These are phyloP conservation scores for Ctenoplectra terminalis DNA, from an alignment of 1,140 invertebrate species.

Conservation along the genomic window DNA sequence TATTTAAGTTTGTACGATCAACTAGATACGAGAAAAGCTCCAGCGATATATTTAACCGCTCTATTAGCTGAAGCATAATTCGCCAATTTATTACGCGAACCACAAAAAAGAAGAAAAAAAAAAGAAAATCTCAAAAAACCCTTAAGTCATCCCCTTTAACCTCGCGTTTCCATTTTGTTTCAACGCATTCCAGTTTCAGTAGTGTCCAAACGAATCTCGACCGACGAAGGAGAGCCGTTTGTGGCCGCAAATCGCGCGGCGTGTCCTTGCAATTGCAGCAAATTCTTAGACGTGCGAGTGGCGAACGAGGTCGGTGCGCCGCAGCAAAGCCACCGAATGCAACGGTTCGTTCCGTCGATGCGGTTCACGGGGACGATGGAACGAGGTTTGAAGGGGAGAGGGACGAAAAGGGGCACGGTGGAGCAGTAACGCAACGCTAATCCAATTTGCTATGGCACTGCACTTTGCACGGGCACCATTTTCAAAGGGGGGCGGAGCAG, in stretches of 20 bases:
- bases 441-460: conserved; percentile 60
- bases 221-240: too few species aligned
- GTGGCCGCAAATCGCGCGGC: conserved; percentile 8
- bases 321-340: conserved; percentile 41
- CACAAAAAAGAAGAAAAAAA: too few species aligned
- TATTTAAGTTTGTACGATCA: neutral
- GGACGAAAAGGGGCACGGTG: neutral
- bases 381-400: conserved; percentile 2
- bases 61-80: too few species aligned
- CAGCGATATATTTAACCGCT: neutral
- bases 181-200: too few species aligned
- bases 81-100: too few species aligned
- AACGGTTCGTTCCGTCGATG: conserved; percentile 32
- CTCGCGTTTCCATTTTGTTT: neutral
- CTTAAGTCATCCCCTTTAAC: neutral
- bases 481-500: conserved; percentile 32
- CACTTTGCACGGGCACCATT: conserved; percentile 40
- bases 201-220: neutral
- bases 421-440: conserved; percentile 56
- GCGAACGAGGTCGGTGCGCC: conserved; percentile 33
- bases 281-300: conserved; percentile 54
- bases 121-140: neutral
- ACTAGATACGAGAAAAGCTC: too few species aligned
- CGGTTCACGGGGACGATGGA: conserved; percentile 37
- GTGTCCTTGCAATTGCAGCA: conserved; percentile 5